These are phyloP conservation scores for Adelosebastes latens DNA, from an alignment of 2,797 vertebrate genomes.

Conservation along the genomic window DNA sequence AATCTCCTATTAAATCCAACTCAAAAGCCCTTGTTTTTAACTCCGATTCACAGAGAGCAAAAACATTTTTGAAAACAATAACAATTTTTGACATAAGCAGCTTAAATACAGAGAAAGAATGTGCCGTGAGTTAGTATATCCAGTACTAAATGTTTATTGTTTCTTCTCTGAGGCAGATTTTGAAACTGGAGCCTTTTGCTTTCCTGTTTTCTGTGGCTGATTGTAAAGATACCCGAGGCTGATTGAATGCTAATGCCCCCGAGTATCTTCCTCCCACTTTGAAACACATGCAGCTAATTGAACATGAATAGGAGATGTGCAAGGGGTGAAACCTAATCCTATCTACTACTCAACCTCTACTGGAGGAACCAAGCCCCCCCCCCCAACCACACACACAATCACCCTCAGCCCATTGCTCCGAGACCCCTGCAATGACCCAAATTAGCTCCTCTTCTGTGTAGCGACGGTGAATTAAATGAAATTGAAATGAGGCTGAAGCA, in stretches of 20 bases:
- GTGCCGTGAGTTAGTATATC: neutral
- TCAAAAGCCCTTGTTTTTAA: constrained; percentile 55
- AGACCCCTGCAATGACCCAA: constrained; percentile 71
- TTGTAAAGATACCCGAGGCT: constrained; percentile 42
- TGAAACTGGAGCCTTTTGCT: constrained; percentile 32
- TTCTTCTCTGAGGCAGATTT: constrained; percentile 12
- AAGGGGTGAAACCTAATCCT: constrained; percentile 78
- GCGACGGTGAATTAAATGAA: constrained; percentile 37
- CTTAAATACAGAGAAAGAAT: constrained; percentile 19
- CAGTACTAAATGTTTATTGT: constrained; percentile 24
- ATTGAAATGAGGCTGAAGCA: constrained; percentile 36
- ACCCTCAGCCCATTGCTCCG: constrained; percentile 33
- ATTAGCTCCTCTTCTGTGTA: constrained; percentile 64
- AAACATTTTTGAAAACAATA: constrained; percentile 13
- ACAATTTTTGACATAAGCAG: constrained; percentile 24
- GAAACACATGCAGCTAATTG: constrained; percentile 80
- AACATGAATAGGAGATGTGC: constrained; percentile 79
- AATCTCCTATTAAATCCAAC: constrained; percentile 54
- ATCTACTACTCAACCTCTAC: constrained; percentile 61
- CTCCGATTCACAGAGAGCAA: neutral
- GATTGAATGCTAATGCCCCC: constrained; percentile 67
- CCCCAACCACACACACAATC: neutral
- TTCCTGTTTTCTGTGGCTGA: constrained; percentile 28
- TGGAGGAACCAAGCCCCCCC: constrained; percentile 17
- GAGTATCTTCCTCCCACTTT: constrained; percentile 70